Conservation (phyloP, 2,888 invertebrate genomes). For the Boloria euphrosyne region DNA sequence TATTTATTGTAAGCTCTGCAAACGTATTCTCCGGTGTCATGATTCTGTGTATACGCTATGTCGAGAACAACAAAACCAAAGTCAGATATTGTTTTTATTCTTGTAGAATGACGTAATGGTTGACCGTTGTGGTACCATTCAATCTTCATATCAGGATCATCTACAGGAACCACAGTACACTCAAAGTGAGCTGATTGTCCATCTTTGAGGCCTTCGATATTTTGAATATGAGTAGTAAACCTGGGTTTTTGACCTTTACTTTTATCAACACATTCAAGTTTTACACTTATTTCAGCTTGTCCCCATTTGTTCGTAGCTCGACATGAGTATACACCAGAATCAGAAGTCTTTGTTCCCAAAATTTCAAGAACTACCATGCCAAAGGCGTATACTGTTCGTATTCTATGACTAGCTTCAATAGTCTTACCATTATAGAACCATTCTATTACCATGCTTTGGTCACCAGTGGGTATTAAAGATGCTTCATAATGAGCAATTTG, state of each 20-base stretch:
- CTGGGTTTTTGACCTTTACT: slow-evolving; percentile 92
- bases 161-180: slow-evolving; percentile 95
- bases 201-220: slow-evolving; percentile 92
- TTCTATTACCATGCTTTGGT: slow-evolving; percentile 96
- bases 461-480: slow-evolving; percentile 95
- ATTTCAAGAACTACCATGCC: slow-evolving; percentile 99
- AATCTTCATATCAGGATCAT: slow-evolving; percentile 95
- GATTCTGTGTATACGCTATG: slow-evolving; percentile 95
- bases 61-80: slow-evolving; percentile 97
- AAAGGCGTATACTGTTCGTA: slow-evolving; percentile 97
- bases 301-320: slow-evolving; percentile 95
- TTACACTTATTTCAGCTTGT: slow-evolving; percentile 91
- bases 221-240: slow-evolving; percentile 94
- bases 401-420: slow-evolving; percentile 93
- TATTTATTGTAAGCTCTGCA: slow-evolving; percentile 96
- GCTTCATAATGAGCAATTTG: slow-evolving; percentile 99
- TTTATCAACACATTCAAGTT: slow-evolving; percentile 91
- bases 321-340: slow-evolving; percentile 94
- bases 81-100: slow-evolving; percentile 96
- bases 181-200: slow-evolving; percentile 97
- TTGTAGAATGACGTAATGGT: slow-evolving; percentile 92
- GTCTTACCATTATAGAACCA: slow-evolving; percentile 97
- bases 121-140: slow-evolving; percentile 99
- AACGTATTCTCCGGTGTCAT: slow-evolving; percentile 96
- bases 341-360: slow-evolving; percentile 95